A percentile compares a stretch with the other conserved stretches of the same genome.
Conservation (phyloP, 2,797 vertebrate genomes). For the Peromyscus aztecus region DNA sequence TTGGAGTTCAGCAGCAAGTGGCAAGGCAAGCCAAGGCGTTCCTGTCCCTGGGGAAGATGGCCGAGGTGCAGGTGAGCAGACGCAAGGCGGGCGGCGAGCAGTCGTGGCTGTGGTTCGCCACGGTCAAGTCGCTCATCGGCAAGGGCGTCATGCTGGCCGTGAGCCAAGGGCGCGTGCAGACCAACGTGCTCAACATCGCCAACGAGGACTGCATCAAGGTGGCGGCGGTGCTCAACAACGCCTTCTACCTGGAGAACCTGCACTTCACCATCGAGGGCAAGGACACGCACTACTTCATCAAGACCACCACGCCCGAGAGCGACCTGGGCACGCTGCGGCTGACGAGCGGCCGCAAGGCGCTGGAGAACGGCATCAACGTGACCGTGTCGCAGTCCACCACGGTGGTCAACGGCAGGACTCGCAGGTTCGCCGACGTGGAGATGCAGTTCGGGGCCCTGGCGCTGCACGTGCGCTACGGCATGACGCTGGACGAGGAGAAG, state of each 20-base stretch:
- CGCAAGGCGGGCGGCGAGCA: slow-evolving; percentile 91
- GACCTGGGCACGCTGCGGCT: slow-evolving; percentile 96
- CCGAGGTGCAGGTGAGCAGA: slow-evolving; percentile 94
- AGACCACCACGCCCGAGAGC: slow-evolving; percentile 95
- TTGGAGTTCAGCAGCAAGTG: slow-evolving; percentile 98
- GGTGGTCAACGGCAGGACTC: slow-evolving; percentile 97
- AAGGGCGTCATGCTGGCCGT: slow-evolving; percentile 99
- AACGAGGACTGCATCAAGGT: slow-evolving; percentile 99
- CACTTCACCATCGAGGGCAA: slow-evolving; percentile 97
- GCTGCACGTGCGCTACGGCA: slow-evolving; percentile 97
- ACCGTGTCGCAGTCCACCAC: slow-evolving; percentile 98
- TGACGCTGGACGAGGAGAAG: slow-evolving; percentile 97
- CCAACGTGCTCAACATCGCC: slow-evolving; percentile 96
- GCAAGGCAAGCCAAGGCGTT: slow-evolving; percentile 96
- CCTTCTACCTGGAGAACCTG: slow-evolving; percentile 97
- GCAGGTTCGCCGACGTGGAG: slow-evolving; percentile 98
- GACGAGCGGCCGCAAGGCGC: slow-evolving; percentile 95
- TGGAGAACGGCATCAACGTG: slow-evolving; percentile 98
- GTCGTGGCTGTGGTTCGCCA: slow-evolving; percentile 98
- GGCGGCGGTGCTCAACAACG: slow-evolving; percentile 97
- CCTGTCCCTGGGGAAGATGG: slow-evolving; percentile 96
- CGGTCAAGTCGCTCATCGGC: slow-evolving; percentile 96
- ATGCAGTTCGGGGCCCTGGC: slow-evolving; percentile 94
- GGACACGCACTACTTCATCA: slow-evolving; percentile 99
- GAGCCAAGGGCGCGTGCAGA: slow-evolving; percentile 96